Evolutionary conservation across 2,797 vertebrate genomes (phyloP).

Genomic region (Hydrocynus forskahlii): DNA sequence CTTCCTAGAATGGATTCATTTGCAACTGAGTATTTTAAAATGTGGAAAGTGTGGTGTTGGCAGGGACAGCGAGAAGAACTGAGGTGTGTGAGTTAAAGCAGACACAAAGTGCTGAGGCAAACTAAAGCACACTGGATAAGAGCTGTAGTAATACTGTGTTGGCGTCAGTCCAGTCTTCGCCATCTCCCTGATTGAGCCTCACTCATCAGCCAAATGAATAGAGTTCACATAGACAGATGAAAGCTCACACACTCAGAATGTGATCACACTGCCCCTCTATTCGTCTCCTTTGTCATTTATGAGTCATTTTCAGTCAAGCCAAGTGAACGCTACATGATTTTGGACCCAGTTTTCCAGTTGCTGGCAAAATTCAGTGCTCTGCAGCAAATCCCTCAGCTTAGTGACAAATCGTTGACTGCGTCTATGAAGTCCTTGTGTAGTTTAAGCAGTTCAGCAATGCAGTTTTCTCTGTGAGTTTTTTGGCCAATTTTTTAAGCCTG

Average conservation of each 20-base stretch:
- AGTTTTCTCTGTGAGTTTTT: too few relatives aligned
- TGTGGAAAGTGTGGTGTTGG: not conserved
- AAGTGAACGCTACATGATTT: not conserved
- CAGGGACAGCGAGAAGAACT: not conserved
- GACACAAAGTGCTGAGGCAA: conserved; percentile 3
- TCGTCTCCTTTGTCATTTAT: not conserved
- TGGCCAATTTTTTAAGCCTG: too few relatives aligned
- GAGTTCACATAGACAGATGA: not conserved
- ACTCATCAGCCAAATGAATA: conserved; percentile 32
- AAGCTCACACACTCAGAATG: not conserved
- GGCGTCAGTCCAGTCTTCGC: not conserved
- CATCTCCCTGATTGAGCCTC: conserved; percentile 36
- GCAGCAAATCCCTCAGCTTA: too few relatives aligned
- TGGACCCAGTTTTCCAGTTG: too few relatives aligned
- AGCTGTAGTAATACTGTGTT: conserved; percentile 33
- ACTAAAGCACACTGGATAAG: conserved; percentile 17
- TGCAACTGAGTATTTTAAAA: not conserved
- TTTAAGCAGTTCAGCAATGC: too few relatives aligned
- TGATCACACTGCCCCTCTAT: not conserved
- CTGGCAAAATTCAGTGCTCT: too few relatives aligned
- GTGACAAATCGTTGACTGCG: too few relatives aligned
- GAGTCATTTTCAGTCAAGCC: not conserved
- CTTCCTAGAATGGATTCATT: not conserved
- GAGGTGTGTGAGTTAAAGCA: conserved; percentile 7
- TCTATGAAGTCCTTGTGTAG: too few relatives aligned